Evolutionary conservation across 2,113 vertebrate genomes (phyloP).

Genomic region (Daphoenositta chrysoptera): DNA sequence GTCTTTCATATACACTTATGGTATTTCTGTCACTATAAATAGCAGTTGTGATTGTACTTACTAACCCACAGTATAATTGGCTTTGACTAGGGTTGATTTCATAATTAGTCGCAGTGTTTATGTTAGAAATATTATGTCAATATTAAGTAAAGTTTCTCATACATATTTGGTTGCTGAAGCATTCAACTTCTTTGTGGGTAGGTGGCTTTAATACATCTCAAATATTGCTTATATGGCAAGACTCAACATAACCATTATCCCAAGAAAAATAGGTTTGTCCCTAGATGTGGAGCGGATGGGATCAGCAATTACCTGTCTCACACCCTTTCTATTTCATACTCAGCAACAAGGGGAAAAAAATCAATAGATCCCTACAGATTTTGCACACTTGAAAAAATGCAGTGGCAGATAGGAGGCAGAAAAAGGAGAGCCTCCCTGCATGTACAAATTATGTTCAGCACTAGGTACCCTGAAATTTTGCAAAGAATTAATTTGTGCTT

Average conservation of each 20-base stretch:
- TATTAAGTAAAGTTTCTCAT: conserved; percentile 29
- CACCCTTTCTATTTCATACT: background rate
- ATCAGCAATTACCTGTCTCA: background rate
- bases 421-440: background rate
- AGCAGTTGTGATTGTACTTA: background rate
- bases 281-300: background rate
- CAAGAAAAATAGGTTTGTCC: background rate
- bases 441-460: background rate
- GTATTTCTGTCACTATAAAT: conserved; percentile 28
- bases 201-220: background rate
- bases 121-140: conserved; percentile 12
- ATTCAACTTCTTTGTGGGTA: background rate
- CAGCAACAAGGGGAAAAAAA: background rate
- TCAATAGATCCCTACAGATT: background rate
- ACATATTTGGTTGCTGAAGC: background rate
- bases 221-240: background rate
- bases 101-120: conserved; percentile 35
- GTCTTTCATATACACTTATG: background rate
- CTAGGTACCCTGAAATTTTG: background rate
- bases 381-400: background rate
- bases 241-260: background rate
- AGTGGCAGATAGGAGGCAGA: background rate
- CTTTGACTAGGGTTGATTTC: conserved; percentile 37
- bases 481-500: background rate
- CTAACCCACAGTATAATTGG: conserved; percentile 5